phyloP scores from a whole-genome alignment of 2,888 invertebrate genomes.

The Lochmaea capreae region DNA sequence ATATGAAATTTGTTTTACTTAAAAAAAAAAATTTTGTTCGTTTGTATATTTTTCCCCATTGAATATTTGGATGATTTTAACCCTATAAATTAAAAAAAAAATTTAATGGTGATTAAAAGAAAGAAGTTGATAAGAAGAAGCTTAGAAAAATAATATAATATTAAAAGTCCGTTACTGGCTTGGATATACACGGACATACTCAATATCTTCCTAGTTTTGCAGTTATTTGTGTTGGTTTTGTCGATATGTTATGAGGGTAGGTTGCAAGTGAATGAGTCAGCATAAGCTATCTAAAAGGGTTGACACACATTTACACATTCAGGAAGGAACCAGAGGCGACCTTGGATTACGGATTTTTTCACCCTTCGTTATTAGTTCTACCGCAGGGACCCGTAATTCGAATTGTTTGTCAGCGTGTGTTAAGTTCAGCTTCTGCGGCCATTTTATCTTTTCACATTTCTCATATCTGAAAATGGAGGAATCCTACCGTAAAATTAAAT shows the following conservation, averaged over 20 bases:
- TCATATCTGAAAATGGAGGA: neutral
- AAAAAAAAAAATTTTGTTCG: too few relatives aligned
- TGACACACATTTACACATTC: slow-evolving; percentile 58
- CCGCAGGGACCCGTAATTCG: slow-evolving; percentile 11
- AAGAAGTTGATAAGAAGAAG: neutral
- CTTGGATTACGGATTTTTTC: slow-evolving; percentile 23
- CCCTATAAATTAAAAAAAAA: too few relatives aligned
- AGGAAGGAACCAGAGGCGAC: slow-evolving; percentile 27
- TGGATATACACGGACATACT: slow-evolving; percentile 40
- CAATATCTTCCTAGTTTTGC: slow-evolving; percentile 57
- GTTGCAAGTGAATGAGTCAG: slow-evolving; percentile 57
- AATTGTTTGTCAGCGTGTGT: slow-evolving; percentile 3
- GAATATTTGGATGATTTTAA: too few relatives aligned
- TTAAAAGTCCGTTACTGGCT: neutral
- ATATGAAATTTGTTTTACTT: too few relatives aligned
- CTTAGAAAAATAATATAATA: neutral
- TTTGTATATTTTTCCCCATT: too few relatives aligned
- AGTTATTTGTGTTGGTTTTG: slow-evolving; percentile 51
- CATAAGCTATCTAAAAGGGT: slow-evolving; percentile 51
- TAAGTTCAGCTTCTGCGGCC: neutral
- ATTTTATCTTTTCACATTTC: slow-evolving; percentile 6
- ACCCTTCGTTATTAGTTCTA: slow-evolving; percentile 17
- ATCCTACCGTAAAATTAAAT: neutral
- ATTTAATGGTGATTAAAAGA: too few relatives aligned
- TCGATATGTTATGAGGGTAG: slow-evolving; percentile 40